Base-by-base conservation (phyloP, 2,797 vertebrate genomes). In the Aselliscus stoliczkanus region DNA sequence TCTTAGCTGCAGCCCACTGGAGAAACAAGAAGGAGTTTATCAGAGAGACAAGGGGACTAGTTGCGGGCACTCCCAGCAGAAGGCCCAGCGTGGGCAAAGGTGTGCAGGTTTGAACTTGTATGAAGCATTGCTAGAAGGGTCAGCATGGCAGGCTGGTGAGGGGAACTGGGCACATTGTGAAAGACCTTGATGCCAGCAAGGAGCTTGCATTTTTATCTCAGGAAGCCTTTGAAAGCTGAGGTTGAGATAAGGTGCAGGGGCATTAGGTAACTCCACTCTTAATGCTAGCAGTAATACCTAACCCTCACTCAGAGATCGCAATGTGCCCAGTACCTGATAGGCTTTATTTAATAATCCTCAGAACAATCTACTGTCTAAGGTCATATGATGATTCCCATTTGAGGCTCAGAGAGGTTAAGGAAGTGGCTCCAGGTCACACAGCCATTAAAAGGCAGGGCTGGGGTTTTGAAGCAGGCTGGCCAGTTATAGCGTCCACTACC, bases 381-480 rank as follows among this genome's bases (percentile, higher is more conserved):
- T 2, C 15, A 34, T 52, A 5, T 0, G 31, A 23, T 69, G 52
- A 27, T 25, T 29, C 14, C 69, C 1, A 14, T 54, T 9, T 15
- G 80, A 72, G 82, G 76, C 42, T 39, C 85, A 79, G 87, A 93
- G 95, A 92, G 37, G 90, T 37, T 42, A 75, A 81, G 75, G 42
- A 73, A 69, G 62, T 79, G 21, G 20, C 23, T 7, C 20, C 10
- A 37, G 70, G 18, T 82, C 50, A 85, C 87, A 72, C 47, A 93
- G 84, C 27, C 18, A 0, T 11, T 20, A 21, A 56, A 67, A 50
- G 73, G n/a, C 37, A 14, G 42, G 70, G 23, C 31, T 31, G 67
- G 62, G 67, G 31, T 29, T 58, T 44, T n/a, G 84, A 86, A 87
- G 52, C 73, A 23, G 73, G 25, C n/a, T 18, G 42, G 14, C 20